Conservation (phyloP, 2,797 vertebrate species). For the Oreonectes daqikongensis region DNA sequence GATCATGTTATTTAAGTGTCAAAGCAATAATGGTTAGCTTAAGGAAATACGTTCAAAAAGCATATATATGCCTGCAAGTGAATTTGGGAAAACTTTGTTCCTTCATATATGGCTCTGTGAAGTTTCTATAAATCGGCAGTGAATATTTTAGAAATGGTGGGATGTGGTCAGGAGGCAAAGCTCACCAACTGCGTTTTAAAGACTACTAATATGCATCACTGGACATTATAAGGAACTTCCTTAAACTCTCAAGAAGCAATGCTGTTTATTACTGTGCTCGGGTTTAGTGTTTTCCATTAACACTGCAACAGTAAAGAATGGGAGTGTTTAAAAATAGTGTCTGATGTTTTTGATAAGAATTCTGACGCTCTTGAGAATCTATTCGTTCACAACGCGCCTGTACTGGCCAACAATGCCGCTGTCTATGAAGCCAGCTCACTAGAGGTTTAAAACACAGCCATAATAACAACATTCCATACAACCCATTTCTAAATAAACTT, state of each 20-base stretch:
- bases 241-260: slow-evolving; percentile 16
- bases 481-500: too few species aligned
- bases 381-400: neutral
- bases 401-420: neutral
- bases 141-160: slow-evolving; percentile 15
- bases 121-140: slow-evolving; percentile 28
- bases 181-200: neutral
- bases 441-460: neutral
- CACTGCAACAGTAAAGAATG: slow-evolving; percentile 23
- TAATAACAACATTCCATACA: neutral
- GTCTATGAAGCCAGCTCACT: neutral
- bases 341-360: slow-evolving; percentile 33
- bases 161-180: slow-evolving; percentile 20
- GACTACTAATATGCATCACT: neutral
- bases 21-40: neutral
- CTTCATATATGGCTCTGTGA: slow-evolving; percentile 12
- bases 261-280: slow-evolving; percentile 1
- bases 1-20: neutral
- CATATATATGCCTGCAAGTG: neutral
- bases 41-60: neutral
- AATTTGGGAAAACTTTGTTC: neutral
- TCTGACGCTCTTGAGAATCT: slow-evolving; percentile 16
- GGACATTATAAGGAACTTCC: slow-evolving; percentile 21
- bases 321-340: slow-evolving; percentile 40
- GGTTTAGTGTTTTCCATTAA: slow-evolving; percentile 22